These are phyloP conservation scores for Rhopalosiphum maidis DNA, from an alignment of 1,140 invertebrate species.

Conservation along the genomic window DNA sequence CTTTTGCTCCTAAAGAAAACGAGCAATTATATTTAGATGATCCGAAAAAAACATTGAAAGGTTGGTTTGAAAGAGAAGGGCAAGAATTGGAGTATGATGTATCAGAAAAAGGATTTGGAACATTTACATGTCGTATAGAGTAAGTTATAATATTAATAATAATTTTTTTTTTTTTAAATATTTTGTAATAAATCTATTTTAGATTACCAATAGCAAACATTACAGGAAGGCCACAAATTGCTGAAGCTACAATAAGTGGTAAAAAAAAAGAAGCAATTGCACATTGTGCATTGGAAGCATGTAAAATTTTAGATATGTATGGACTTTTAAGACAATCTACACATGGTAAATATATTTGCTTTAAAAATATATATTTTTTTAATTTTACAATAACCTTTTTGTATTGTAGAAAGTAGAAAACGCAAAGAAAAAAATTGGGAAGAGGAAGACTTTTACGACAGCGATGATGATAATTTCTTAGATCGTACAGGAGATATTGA, in stretches of 20 bases:
- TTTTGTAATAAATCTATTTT: constrained; percentile 57
- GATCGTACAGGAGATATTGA: constrained; percentile 94
- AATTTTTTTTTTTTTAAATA: not conserved
- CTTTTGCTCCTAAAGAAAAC: constrained; percentile 79
- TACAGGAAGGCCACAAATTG: constrained; percentile 75
- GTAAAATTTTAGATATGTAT: constrained; percentile 82
- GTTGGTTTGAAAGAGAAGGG: constrained; percentile 96
- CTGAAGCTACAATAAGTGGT: constrained; percentile 85
- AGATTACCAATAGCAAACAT: constrained; percentile 83
- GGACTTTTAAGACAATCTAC: constrained; percentile 58
- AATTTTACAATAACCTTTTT: constrained; percentile 52
- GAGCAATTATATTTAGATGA: constrained; percentile 91
- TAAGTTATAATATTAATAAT: constrained; percentile 63
- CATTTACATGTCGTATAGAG: constrained; percentile 75
- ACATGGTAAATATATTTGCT: constrained; percentile 54
- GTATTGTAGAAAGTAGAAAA: constrained; percentile 69
- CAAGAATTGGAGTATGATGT: constrained; percentile 78
- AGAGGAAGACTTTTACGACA: constrained; percentile 92
- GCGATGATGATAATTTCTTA: constrained; percentile 96
- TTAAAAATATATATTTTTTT: constrained; percentile 17
- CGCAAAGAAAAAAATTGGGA: constrained; percentile 80
- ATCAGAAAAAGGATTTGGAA: constrained; percentile 79
- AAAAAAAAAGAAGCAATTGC: constrained; percentile 95
- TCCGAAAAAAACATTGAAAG: constrained; percentile 92
- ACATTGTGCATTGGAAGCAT: constrained; percentile 93